Conservation (phyloP, 2,888 invertebrate species). For the Tinea trinotella region DNA sequence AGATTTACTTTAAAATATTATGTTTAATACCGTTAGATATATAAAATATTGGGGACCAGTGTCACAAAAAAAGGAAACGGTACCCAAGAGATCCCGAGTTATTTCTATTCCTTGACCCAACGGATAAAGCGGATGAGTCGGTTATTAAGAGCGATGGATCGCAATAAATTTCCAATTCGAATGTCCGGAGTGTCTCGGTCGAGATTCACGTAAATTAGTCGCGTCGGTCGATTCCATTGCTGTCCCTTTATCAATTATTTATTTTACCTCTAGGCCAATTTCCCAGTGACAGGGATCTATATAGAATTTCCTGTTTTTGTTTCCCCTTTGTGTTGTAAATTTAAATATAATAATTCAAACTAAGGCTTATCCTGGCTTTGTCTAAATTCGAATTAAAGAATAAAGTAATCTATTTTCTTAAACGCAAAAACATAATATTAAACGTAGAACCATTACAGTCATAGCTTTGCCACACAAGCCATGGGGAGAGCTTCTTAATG, state of each 20-base stretch:
- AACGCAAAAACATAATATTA: neutral
- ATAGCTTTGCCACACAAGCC: neutral
- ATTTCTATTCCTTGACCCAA: neutral
- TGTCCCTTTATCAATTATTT: constrained; percentile 36
- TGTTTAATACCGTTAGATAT: neutral
- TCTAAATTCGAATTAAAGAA: too few species aligned
- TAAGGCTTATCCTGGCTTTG: too few species aligned
- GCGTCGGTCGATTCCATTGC: constrained; percentile 33
- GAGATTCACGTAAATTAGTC: constrained; percentile 41
- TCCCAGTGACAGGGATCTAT: constrained; percentile 27
- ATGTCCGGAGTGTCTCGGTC: constrained; percentile 29
- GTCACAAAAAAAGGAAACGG: neutral
- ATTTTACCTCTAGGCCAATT: constrained; percentile 18
- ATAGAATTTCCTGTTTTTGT: constrained; percentile 17
- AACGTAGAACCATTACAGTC: neutral
- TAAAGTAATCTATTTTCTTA: too few species aligned
- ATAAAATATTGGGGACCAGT: neutral
- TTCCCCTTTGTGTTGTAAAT: neutral
- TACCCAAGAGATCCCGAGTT: neutral
- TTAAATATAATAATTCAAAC: neutral
- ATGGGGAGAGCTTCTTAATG: neutral
- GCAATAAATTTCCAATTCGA: constrained; percentile 46
- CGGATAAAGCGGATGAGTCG: constrained; percentile 22
- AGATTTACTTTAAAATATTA: neutral
- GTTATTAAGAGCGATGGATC: constrained; percentile 40